Evolutionary conservation across 2,888 invertebrate species (phyloP), one percentile per base, ranked within the genome.

Genomic region (Apodemia duryi): DNA sequence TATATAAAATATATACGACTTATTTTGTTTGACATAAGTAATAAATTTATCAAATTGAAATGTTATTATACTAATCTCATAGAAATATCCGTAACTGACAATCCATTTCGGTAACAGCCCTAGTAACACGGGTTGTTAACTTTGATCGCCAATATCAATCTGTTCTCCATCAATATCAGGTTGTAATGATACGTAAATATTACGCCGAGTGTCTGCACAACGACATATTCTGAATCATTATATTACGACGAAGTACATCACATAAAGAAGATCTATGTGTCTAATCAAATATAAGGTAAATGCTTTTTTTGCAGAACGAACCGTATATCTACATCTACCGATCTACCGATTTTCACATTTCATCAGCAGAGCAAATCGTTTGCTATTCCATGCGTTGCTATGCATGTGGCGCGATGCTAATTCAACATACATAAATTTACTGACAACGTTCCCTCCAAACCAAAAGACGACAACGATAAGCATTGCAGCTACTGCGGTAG

Each of bases 71-170:
- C 49, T 49, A 49, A 49, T 6, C 49, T 51, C 49, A 7, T 51
- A 51, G 6, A 60, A 35, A 60, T 60, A 60, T 60, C 32, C 57
- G 57, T 57, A 57, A 35, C 32, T 32, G 57, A n/a, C n/a, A 57
- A 57, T 57, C 57, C 57, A 13, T 35, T 32, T 13, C 57, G 35
- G 5, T 57, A 57, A 57, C 57, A 57, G 11, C 57, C 57, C 57
- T 57, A 57, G 49, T 13, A 57, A 13, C 57, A 13, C 57, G 57
- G 57, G 29, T 11, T 35, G 32, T 57, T 57, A 57, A 35, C 32
- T 57, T 57, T 57, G 29, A 57, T 57, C 57, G 57, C 32, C 32
- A 57, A 57, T 57, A 57, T 57, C 57, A 57, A 57, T 57, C 57
- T 13, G 57, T 35, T 57, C 28, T 57, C 57, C 57, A 29, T 6